Evolutionary conservation across 2,888 invertebrate genomes (phyloP).

Genomic region (Drosophila pegasa): DNA sequence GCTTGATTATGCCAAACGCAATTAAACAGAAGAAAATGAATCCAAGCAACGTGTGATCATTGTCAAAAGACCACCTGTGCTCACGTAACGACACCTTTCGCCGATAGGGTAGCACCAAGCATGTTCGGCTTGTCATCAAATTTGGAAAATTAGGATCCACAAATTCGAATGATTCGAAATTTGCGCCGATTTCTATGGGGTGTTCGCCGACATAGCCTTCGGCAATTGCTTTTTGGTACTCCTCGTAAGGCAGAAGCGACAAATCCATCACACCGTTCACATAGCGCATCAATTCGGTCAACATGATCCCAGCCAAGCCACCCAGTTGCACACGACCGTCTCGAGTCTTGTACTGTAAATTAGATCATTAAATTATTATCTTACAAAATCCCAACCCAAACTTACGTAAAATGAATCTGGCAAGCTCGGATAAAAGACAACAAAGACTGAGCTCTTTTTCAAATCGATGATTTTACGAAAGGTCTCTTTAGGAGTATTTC

Average conservation of each 20-base stretch:
- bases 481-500: too few species aligned
- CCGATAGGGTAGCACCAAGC: constrained; percentile 1
- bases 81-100: background rate
- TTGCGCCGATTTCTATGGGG: constrained; percentile 3
- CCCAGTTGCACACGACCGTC: background rate
- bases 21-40: background rate
- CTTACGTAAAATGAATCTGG: constrained; percentile 26
- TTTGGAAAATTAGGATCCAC: background rate
- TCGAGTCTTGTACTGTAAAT: constrained; percentile 17
- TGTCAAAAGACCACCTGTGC: background rate
- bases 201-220: background rate
- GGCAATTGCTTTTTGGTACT: background rate
- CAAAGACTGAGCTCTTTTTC: background rate
- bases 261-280: constrained; percentile 13
- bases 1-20: background rate
- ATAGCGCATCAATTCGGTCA: constrained; percentile 13
- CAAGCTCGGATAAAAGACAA: background rate
- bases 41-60: background rate
- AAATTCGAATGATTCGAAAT: background rate
- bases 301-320: constrained; percentile 18
- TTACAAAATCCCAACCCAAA: background rate
- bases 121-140: background rate
- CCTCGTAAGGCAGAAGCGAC: background rate
- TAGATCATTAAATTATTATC: background rate
- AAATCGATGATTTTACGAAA: background rate